Evolutionary conservation across 2,888 invertebrate species (phyloP).

Genomic region (Odontocolon sp.): DNA sequence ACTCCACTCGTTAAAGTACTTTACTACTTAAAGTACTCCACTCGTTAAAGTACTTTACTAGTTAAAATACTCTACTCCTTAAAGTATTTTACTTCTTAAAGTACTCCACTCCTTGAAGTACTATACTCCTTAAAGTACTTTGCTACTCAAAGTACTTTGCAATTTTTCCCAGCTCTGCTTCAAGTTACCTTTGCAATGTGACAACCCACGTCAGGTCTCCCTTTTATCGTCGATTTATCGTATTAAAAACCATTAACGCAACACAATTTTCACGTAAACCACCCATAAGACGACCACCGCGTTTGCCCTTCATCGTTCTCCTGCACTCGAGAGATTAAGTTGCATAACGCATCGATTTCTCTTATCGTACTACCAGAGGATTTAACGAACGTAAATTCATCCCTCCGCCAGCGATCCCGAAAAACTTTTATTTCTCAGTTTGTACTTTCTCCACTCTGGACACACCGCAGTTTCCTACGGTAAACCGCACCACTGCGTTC

Average conservation of each 20-base stretch:
- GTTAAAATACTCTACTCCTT: no score
- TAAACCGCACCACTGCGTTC: neutral
- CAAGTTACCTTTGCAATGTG: no score
- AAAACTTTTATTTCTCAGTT: slow-evolving; percentile 28
- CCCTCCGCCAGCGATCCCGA: neutral
- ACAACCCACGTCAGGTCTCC: no score
- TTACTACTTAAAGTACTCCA: no score
- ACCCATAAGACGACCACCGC: slow-evolving; percentile 18
- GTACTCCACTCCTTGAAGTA: no score
- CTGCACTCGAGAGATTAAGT: slow-evolving; percentile 24
- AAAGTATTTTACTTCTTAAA: no score
- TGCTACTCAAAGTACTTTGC: no score
- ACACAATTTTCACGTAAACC: slow-evolving; percentile 19
- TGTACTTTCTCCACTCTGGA: neutral
- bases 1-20: no score
- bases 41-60: no score
- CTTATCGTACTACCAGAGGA: neutral
- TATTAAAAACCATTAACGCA: no score
- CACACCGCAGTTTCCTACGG: neutral
- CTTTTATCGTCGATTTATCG: slow-evolving; percentile 35
- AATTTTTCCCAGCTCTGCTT: no score
- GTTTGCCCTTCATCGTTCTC: neutral
- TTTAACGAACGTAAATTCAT: slow-evolving; percentile 42
- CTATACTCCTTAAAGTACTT: no score
- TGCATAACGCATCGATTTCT: slow-evolving; percentile 2